Base-by-base conservation (phyloP, 2,113 vertebrate genomes). In the Oryzias javanicus region DNA sequence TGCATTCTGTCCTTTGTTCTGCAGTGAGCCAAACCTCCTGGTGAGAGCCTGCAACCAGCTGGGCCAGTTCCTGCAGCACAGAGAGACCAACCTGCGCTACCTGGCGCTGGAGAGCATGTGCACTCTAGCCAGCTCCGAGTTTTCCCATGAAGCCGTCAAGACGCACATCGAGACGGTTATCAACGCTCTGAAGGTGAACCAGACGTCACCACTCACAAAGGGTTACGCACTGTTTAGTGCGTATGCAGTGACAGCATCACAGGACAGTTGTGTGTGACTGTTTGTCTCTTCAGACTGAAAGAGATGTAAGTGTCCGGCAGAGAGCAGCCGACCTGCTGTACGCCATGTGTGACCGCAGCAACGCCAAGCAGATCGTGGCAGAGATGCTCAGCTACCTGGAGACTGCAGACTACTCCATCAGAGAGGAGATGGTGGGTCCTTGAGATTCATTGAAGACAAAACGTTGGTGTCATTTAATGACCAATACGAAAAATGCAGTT, bases 381-480 rank as follows among this genome's bases (percentile, higher is more conserved):
- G 95, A 97, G 87, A 97, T 97, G 95, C 86, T 97, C 47, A 94
- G 95, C 81, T 97, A 97, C 86, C 87, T 97, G 51, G 95, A 97
- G 82, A 96, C 94, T 0, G 95, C 95, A 0, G 95, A 97, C 79
- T 97, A 97, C 13, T 96, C 95, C 60, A 97, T 97, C 86, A 91
- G 95, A 0, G 95, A 97, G 64, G 95, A 97, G 85, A 97, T 97
- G 35, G 95, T 97, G 70, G 24, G 82, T 64, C 29, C 45, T 27
- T 54, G 15, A 51, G 7, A 35, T 8, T n/a, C n/a, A 8, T 1
- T 35, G n/a, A n/a, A 8, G 29, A 35, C 29, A 8, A 1, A 7
- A 35, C n/a, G 10, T 35, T 35, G 7, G 6, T 35, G 7, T 35
- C 29, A 7, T 25, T 25, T 25, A 25, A 25, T 2, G n/a, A n/a